phyloP scores from a whole-genome alignment of 2,113 vertebrate genomes.

The Cisticola juncidis region DNA sequence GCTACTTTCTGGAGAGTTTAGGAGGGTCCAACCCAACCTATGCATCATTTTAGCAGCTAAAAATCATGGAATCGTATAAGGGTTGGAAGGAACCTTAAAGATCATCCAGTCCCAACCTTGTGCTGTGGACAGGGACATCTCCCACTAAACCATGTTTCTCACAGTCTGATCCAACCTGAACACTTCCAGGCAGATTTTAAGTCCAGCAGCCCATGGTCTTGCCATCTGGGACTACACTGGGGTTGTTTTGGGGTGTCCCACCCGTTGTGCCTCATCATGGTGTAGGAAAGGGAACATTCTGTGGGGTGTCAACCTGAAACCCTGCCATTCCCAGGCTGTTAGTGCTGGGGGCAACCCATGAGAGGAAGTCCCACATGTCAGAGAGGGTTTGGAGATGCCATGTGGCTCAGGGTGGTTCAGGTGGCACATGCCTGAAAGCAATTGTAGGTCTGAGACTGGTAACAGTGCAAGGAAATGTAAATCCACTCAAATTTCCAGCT shows the following conservation, averaged over 20 bases:
- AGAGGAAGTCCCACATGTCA: neutral
- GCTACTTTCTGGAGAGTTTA: neutral
- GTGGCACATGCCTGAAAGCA: neutral
- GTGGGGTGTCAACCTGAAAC: neutral
- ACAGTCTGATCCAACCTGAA: neutral
- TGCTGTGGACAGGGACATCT: neutral
- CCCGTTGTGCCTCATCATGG: accelerated
- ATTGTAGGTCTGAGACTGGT: accelerated
- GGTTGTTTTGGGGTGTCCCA: neutral
- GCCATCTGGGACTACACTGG: neutral
- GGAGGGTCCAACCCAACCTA: neutral
- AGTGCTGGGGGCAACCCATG: neutral
- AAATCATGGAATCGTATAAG: neutral
- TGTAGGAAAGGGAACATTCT: neutral
- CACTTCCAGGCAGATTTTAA: neutral
- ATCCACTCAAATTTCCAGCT: neutral
- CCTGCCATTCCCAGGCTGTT: neutral
- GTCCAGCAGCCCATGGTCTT: neutral
- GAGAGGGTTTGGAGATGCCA: neutral
- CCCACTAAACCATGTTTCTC: neutral
- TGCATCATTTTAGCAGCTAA: neutral
- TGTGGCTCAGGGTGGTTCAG: neutral
- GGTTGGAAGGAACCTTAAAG: neutral
- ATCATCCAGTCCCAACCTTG: neutral
- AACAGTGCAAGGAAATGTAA: neutral